Evolutionary conservation across 2,888 invertebrate species (phyloP).

Genomic region (Drosophila neutralis): DNA sequence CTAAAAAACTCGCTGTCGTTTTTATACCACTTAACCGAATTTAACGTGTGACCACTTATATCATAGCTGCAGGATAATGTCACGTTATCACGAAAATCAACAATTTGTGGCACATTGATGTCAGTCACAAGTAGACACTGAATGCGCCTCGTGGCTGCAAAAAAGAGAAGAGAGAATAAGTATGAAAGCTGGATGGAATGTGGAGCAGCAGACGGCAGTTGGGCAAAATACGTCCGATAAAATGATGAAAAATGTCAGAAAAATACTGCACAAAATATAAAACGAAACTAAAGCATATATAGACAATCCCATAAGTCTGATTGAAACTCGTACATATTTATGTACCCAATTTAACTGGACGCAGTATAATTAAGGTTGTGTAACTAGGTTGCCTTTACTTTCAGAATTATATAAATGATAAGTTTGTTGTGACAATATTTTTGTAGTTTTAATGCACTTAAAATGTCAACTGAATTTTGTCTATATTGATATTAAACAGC

Average conservation of each 20-base stretch:
- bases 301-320: not conserved
- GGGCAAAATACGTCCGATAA: slow-evolving; percentile 66
- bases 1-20: slow-evolving; percentile 85
- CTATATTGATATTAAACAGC: not conserved
- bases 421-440: not conserved
- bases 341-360: not conserved
- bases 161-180: slow-evolving; percentile 3
- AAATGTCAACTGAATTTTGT: not conserved
- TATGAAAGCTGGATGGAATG: slow-evolving; percentile 6
- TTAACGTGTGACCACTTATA: slow-evolving; percentile 85
- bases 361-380: slow-evolving; percentile 18
- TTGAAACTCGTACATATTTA: slow-evolving; percentile 24
- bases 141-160: slow-evolving; percentile 69
- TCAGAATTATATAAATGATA: not conserved
- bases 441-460: not conserved
- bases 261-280: slow-evolving; percentile 50
- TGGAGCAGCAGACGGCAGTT: slow-evolving; percentile 9
- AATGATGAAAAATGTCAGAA: slow-evolving; percentile 69
- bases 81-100: slow-evolving; percentile 85
- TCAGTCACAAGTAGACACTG: slow-evolving; percentile 83
- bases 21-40: slow-evolving; percentile 86
- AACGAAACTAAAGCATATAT: slow-evolving; percentile 19
- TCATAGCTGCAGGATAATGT: slow-evolving; percentile 85
- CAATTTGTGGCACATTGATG: slow-evolving; percentile 85
- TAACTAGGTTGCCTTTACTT: slow-evolving; percentile 3